Evolutionary conservation across 2,797 vertebrate genomes (phyloP).

Genomic region (Coilia nasus): DNA sequence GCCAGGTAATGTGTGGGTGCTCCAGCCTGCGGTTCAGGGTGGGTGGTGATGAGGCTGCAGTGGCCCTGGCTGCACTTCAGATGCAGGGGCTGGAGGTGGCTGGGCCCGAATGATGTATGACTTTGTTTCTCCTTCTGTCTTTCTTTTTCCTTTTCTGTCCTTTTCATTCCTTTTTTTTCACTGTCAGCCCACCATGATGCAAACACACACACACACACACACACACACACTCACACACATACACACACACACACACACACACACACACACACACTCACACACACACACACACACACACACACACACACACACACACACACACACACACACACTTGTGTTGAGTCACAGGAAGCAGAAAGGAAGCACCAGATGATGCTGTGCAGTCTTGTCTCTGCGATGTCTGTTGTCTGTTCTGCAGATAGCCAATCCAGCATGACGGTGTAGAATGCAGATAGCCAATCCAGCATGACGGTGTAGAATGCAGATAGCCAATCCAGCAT

Average conservation of each 20-base stretch:
- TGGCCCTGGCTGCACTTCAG: constrained; percentile 1
- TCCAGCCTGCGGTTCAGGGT: not conserved
- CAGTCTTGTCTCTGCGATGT: not conserved
- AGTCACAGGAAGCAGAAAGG: not conserved
- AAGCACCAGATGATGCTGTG: not conserved
- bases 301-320: not conserved
- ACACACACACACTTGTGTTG: not conserved
- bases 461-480: not conserved
- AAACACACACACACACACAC: not conserved
- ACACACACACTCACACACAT: not conserved
- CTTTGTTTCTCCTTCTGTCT: not conserved
- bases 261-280: not conserved
- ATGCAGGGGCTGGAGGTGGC: not conserved
- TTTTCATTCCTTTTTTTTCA: constrained; percentile 14
- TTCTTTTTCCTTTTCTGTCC: not conserved
- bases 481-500: not conserved
- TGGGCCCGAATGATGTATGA: constrained; percentile 11
- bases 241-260: not conserved
- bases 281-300: not conserved
- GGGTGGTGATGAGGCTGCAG: not conserved
- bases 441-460: not conserved
- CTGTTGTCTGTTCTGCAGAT: not conserved
- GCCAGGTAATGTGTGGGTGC: not conserved
- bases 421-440: not conserved
- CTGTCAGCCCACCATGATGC: not conserved